Percentiles rank a stretch among this genome's conserved stretches.
Evolutionary conservation across 2,797 vertebrate genomes (phyloP).

Genomic region (Eospalax fontanierii): DNA sequence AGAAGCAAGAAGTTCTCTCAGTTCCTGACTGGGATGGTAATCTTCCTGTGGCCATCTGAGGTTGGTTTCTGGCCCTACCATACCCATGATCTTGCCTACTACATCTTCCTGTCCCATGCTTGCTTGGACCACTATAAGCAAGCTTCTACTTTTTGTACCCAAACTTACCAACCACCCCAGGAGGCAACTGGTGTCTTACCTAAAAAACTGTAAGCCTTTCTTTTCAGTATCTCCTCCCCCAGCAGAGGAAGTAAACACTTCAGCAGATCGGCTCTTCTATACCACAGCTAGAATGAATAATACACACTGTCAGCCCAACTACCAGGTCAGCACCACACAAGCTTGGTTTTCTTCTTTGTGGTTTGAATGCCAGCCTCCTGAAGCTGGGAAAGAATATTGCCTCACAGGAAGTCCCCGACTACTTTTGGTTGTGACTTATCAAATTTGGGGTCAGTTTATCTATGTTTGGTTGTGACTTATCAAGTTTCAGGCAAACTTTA

Average conservation of each 20-base stretch:
- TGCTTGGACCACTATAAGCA: too few species aligned
- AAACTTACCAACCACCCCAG: neutral
- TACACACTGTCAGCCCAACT: neutral
- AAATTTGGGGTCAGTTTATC: neutral
- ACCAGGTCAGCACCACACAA: neutral
- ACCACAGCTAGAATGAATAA: neutral
- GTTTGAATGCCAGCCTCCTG: neutral
- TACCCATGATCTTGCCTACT: neutral
- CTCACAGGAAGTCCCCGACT: neutral
- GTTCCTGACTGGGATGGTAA: neutral
- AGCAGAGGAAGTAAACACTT: neutral
- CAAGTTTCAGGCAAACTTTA: neutral
- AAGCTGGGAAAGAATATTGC: neutral
- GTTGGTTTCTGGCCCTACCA: neutral
- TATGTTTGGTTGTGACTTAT: conserved; percentile 18
- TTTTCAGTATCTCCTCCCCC: neutral
- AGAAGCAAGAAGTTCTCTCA: neutral
- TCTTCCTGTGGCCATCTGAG: neutral
- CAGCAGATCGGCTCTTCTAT: neutral
- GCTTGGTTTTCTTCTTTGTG: neutral
- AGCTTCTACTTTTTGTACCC: neutral
- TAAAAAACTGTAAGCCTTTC: neutral
- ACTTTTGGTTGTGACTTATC: conserved; percentile 24
- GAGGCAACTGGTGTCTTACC: neutral
- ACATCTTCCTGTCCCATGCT: neutral